Percentiles rank a stretch among this genome's conserved stretches.
phyloP scores from a whole-genome alignment of 2,888 invertebrate genomes.

The Lycophotia porphyrea region DNA sequence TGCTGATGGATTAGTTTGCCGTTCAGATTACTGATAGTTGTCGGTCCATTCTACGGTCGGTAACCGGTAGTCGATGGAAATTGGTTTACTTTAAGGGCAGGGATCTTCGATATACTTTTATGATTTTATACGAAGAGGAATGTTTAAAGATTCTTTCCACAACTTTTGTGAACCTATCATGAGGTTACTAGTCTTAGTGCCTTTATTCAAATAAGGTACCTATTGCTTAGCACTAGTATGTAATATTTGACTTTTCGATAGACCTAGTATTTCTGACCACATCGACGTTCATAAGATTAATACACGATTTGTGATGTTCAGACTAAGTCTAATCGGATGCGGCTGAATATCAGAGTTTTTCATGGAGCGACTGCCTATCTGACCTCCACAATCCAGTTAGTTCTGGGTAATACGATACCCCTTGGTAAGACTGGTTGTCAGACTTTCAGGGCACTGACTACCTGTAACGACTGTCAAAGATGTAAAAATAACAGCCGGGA shows the following conservation, averaged over 20 bases:
- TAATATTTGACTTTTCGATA: neutral
- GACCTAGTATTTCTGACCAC: neutral
- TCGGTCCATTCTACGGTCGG: slow-evolving; percentile 28
- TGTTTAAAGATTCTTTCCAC: neutral
- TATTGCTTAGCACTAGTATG: neutral
- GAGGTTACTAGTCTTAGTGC: neutral
- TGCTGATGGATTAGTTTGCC: slow-evolving; percentile 66
- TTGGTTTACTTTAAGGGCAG: slow-evolving; percentile 29
- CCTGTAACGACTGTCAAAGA: no score
- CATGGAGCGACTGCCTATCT: no score
- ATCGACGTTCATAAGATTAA: neutral
- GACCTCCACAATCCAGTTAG: no score
- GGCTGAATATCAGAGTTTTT: no score
- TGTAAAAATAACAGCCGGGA: no score
- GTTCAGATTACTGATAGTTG: slow-evolving; percentile 55
- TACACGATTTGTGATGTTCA: neutral
- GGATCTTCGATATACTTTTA: slow-evolving; percentile 2
- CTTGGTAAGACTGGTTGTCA: no score
- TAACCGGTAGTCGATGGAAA: slow-evolving; percentile 31
- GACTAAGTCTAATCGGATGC: neutral
- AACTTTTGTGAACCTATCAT: neutral
- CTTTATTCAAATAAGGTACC: neutral
- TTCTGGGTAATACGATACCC: no score
- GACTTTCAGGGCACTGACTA: no score
- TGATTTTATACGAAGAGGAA: neutral